These are phyloP conservation scores for Polyergus mexicanus DNA, from an alignment of 1,140 invertebrate species.

Conservation along the genomic window DNA sequence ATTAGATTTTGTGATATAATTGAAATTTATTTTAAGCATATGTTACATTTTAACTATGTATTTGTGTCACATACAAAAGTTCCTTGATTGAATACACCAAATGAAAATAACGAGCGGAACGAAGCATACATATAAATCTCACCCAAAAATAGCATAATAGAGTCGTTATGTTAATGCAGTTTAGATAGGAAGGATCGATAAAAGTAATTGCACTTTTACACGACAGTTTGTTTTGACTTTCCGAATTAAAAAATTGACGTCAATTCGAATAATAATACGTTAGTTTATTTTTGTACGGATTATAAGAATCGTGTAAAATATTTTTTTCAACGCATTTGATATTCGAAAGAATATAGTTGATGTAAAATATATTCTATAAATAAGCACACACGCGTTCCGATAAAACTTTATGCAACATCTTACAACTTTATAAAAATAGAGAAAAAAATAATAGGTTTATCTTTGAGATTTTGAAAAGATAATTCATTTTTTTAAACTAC, in stretches of 20 bases:
- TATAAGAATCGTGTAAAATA: background rate
- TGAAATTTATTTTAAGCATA: background rate
- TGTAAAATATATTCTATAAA: background rate
- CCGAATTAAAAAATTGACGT: conserved; percentile 35
- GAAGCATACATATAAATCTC: background rate
- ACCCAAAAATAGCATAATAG: conserved; percentile 34
- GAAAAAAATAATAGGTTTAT: background rate
- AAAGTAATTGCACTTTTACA: conserved; percentile 42
- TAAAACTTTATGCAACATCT: background rate
- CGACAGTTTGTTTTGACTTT: conserved; percentile 32
- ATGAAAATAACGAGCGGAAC: conserved; percentile 36
- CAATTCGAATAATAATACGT: conserved; percentile 9
- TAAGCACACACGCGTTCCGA: background rate
- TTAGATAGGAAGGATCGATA: conserved; percentile 26
- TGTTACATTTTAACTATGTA: background rate
- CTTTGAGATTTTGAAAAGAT: background rate
- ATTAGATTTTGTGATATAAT: background rate
- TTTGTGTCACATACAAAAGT: conserved; percentile 10
- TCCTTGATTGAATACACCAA: conserved; percentile 1
- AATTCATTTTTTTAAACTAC: background rate
- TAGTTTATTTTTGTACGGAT: background rate
- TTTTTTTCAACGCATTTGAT: background rate
- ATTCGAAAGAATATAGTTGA: background rate
- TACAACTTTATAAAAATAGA: background rate
- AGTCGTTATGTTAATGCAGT: background rate